phyloP scores from a whole-genome alignment of 1,140 invertebrate species.

The Heliconius himera region DNA sequence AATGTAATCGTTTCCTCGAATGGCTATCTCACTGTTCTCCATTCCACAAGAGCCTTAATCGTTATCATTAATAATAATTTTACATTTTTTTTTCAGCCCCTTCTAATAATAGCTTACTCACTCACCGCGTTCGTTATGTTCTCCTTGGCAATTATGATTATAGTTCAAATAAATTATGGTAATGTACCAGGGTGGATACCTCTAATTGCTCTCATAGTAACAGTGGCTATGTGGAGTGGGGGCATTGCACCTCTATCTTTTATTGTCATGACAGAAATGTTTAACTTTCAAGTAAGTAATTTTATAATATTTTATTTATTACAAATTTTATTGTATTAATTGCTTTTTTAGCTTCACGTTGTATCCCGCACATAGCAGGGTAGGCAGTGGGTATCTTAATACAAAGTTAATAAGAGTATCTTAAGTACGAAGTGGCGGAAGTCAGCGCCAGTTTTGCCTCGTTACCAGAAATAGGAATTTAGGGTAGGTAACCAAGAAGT shows the following conservation, averaged over 20 bases:
- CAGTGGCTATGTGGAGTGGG: slow-evolving; percentile 49
- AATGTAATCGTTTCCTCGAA: too few relatives aligned
- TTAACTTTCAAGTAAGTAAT: slow-evolving; percentile 58
- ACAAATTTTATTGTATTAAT: too few relatives aligned
- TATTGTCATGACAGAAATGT: slow-evolving; percentile 62
- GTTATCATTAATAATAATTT: background rate
- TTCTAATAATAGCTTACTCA: slow-evolving; percentile 41
- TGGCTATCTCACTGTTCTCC: background rate
- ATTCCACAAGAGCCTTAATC: too few relatives aligned
- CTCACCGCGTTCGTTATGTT: slow-evolving; percentile 38
- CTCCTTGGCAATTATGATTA: slow-evolving; percentile 42
- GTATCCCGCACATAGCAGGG: too few relatives aligned
- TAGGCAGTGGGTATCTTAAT: too few relatives aligned
- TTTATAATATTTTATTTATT: background rate
- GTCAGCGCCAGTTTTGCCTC: too few relatives aligned
- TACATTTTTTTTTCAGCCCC: slow-evolving; percentile 43
- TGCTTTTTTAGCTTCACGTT: too few relatives aligned
- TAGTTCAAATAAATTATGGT: slow-evolving; percentile 43
- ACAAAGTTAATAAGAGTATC: too few relatives aligned
- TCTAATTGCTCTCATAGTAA: slow-evolving; percentile 47
- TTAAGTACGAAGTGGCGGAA: too few relatives aligned
- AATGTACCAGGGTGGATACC: slow-evolving; percentile 56
- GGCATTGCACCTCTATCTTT: slow-evolving; percentile 52
- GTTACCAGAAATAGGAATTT: too few relatives aligned
- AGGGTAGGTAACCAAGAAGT: too few relatives aligned